These are phyloP conservation scores for Falco biarmicus DNA, from an alignment of 2,797 vertebrate species.

Conservation along the genomic window DNA sequence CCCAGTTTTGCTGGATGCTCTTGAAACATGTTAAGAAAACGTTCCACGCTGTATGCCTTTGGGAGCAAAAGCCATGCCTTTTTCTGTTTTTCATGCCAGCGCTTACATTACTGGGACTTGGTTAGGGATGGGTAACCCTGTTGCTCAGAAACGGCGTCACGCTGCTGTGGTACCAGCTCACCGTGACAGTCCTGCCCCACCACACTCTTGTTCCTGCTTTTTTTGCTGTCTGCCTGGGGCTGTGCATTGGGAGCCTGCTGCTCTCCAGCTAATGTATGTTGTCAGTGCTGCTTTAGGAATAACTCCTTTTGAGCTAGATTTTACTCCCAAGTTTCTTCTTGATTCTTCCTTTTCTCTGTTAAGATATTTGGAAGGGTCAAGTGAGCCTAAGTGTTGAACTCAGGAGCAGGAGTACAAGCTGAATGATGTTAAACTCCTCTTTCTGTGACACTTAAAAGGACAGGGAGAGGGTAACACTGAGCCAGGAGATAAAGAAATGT, in stretches of 20 bases:
- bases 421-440: neutral
- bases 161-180: neutral
- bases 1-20: neutral
- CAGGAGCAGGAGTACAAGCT: neutral
- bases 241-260: neutral
- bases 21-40: neutral
- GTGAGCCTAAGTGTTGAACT: neutral
- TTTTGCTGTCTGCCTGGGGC: neutral
- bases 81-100: neutral
- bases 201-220: neutral
- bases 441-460: neutral
- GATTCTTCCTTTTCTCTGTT: neutral
- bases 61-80: neutral
- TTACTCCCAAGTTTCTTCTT: neutral
- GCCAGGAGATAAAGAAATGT: neutral
- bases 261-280: neutral
- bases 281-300: neutral
- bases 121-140: neutral
- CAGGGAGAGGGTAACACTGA: neutral
- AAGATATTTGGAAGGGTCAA: neutral
- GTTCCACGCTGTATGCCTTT: neutral
- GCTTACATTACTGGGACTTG: neutral
- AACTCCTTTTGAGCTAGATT: neutral
- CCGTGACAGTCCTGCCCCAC: neutral
- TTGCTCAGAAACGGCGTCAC: neutral